Conservation (phyloP, 2,797 vertebrate species). For the Cirrhinus mrigala region DNA sequence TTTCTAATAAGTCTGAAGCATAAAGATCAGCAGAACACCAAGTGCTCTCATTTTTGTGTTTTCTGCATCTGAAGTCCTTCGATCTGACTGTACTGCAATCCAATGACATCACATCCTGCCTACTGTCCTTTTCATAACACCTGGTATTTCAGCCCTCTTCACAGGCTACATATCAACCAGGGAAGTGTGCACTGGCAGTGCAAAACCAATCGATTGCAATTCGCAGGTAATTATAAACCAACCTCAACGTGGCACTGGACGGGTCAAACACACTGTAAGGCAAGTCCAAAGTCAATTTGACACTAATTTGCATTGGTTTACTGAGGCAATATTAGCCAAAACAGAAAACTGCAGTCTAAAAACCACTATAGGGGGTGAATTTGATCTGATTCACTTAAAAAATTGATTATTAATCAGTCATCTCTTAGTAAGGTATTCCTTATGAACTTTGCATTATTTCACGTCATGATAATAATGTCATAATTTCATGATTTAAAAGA, state of each 20-base stretch:
- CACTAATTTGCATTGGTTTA: constrained; percentile 30
- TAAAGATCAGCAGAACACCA: not conserved
- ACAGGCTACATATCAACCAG: constrained; percentile 20
- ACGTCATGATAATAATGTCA: not conserved
- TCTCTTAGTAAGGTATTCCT: not conserved
- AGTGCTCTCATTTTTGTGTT: not conserved
- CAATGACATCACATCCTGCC: constrained; percentile 16
- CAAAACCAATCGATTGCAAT: constrained; percentile 52
- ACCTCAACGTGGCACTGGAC: constrained; percentile 48
- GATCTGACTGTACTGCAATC: not conserved
- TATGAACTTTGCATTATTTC: not conserved
- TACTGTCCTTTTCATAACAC: not conserved
- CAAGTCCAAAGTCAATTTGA: constrained; percentile 49
- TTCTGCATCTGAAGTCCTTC: not conserved
- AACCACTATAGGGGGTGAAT: constrained; percentile 7
- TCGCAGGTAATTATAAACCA: constrained; percentile 44
- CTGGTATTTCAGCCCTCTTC: constrained; percentile 23
- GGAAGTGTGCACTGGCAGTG: constrained; percentile 36
- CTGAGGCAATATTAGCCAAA: constrained; percentile 7
- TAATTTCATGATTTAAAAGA: constrained; percentile 5
- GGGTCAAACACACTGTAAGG: constrained; percentile 54
- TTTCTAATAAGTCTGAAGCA: not conserved
- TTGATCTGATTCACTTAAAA: not conserved
- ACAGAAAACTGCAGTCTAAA: not conserved
- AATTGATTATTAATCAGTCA: not conserved